These are phyloP conservation scores for Pecten maximus DNA, from an alignment of 2,888 invertebrate genomes.

Conservation along the genomic window DNA sequence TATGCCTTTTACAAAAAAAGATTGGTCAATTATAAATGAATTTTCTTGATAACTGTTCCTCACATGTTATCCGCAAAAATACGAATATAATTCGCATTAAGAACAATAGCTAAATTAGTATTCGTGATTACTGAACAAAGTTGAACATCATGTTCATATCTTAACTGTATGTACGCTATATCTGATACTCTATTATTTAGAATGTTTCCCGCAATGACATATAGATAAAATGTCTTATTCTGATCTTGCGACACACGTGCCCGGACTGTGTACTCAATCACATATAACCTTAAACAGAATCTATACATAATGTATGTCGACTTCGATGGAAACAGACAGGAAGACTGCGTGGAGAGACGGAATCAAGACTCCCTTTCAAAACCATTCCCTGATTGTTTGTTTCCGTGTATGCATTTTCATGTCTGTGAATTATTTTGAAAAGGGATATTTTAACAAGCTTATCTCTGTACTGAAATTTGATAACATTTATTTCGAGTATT, in stretches of 20 bases:
- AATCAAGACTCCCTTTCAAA: not conserved
- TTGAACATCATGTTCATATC: too few species aligned
- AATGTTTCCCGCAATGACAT: too few species aligned
- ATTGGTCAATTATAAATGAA: too few species aligned
- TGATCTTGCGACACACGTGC: not conserved
- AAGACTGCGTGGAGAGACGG: not conserved
- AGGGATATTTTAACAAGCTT: not conserved
- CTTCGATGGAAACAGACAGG: not conserved
- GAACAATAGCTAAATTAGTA: too few species aligned
- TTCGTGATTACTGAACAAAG: too few species aligned
- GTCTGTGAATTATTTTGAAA: not conserved
- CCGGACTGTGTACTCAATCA: not conserved
- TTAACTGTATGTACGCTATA: too few species aligned
- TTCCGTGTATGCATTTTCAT: not conserved
- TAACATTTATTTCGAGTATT: not conserved
- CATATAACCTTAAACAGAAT: not conserved
- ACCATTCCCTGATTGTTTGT: not conserved
- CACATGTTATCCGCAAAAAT: too few species aligned
- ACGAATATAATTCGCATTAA: too few species aligned
- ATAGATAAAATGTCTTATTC: not conserved
- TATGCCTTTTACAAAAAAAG: too few species aligned
- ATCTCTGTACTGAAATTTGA: not conserved
- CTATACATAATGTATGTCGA: conserved; percentile 11
- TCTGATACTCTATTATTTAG: too few species aligned
- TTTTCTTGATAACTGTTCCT: too few species aligned